phyloP scores from a whole-genome alignment of 2,113 vertebrate genomes.

The Petrocephalus microphthalmus region DNA sequence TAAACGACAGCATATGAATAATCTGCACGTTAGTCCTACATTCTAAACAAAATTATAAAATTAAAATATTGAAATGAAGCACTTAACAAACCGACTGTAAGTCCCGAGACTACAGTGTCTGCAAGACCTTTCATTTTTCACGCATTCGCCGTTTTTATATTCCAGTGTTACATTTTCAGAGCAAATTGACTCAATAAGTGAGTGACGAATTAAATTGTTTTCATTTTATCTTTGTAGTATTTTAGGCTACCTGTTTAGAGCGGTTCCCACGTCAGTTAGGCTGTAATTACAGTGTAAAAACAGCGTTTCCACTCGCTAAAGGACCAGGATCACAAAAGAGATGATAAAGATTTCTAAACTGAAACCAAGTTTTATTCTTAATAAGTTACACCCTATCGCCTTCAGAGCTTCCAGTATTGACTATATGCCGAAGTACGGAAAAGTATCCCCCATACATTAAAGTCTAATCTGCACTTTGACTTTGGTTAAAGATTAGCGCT shows the following conservation, averaged over 20 bases:
- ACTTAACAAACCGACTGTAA: neutral
- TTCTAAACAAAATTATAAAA: neutral
- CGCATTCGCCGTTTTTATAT: neutral
- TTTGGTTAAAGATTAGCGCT: neutral
- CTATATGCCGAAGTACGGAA: neutral
- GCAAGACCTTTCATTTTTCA: neutral
- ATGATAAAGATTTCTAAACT: neutral
- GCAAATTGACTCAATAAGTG: neutral
- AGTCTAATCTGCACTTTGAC: neutral
- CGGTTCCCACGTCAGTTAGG: neutral
- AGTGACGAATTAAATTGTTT: neutral
- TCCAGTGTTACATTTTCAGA: neutral
- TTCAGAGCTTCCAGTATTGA: neutral
- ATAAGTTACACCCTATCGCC: neutral
- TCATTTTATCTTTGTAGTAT: neutral
- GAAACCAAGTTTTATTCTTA: neutral
- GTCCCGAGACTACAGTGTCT: neutral
- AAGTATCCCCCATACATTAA: neutral
- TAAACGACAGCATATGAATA: neutral
- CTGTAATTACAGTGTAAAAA: neutral
- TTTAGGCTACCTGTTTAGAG: neutral
- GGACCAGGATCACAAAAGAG: too few species aligned
- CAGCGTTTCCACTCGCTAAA: neutral
- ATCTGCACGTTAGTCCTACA: neutral
- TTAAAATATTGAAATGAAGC: neutral